Evolutionary conservation across 2,113 vertebrate genomes (phyloP).

Genomic region (Gnathonemus longibarbis): DNA sequence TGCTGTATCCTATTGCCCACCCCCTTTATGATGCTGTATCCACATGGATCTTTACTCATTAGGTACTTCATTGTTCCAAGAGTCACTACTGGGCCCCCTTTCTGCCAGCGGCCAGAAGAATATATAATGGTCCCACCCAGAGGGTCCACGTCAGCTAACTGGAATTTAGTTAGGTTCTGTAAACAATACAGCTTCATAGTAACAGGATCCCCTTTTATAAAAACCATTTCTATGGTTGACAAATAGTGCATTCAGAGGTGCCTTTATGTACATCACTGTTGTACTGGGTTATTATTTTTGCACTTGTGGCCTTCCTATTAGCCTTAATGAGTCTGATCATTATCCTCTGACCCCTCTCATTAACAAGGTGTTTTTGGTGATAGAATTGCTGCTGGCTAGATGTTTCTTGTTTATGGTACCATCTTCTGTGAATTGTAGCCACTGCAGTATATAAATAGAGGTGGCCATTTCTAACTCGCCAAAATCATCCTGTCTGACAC

Average conservation of each 20-base stretch:
- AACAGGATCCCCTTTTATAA: neutral
- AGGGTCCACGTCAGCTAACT: neutral
- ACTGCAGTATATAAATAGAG: neutral
- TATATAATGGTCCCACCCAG: neutral
- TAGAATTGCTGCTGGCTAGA: neutral
- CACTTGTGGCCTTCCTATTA: neutral
- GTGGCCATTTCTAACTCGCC: neutral
- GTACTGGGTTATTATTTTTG: neutral
- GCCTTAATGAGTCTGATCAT: neutral
- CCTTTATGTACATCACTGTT: neutral
- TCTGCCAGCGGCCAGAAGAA: neutral
- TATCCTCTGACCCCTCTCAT: neutral
- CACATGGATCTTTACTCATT: neutral
- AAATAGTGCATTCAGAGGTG: neutral
- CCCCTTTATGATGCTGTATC: neutral
- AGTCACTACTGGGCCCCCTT: neutral
- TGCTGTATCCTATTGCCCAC: too few relatives aligned
- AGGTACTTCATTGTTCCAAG: neutral
- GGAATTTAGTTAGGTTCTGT: neutral
- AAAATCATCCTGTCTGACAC: neutral
- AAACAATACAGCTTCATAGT: neutral
- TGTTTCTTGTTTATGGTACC: neutral
- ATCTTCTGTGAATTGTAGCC: neutral
- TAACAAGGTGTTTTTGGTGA: neutral
- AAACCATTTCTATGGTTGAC: neutral